Base-by-base conservation (phyloP, 2,888 invertebrate species). In the Ectemnius continuus region DNA sequence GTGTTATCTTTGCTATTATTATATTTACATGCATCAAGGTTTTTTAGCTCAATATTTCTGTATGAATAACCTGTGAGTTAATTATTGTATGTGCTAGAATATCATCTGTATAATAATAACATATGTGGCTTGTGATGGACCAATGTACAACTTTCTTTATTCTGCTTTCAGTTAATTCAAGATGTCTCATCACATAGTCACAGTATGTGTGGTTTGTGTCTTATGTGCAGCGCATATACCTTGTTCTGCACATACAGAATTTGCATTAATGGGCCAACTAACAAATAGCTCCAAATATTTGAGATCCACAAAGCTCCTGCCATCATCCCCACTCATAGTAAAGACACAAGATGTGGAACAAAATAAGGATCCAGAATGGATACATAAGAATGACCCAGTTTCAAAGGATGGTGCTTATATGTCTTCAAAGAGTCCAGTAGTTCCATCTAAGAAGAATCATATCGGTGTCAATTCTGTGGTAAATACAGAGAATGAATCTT, bases 121-220 rank as follows among this genome's bases (percentile, higher is more conserved):
- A 23, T 23, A 23, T 52, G 52, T 11, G 4, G 16, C 14, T 52
- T 5, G 13, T 2, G 2, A 11, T 11, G 16, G 11, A 52, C 5
- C n/a, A 11, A 52, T 52, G 5, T 16, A 13, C 5, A 5, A 14
- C 1, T n/a, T 52, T 14, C 2, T 52, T 14, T 36, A 0, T 52
- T 52, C n/a, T 52, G 4, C 5, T 16, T 52, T 16, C n/a, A 52
- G 16, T 52, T 52, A 52, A 14, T 52, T 16, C 14, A 52, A 52
- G 16, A 88, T 90, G 94, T 93, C 93, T 79, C 92, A 94, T 83
- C 94, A 94, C 86, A 92, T 96, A 71, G 94, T 96, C 83, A 95
- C 95, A 14, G 96, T 96, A n/a, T 96, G 96, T 88, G 95, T 96
- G 91, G 95, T 96, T 84, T 96, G 96, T 87, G 92, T 96, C 61